These are phyloP conservation scores for Meghimatium bilineatum DNA, from an alignment of 2,888 invertebrate genomes.

Conservation along the genomic window DNA sequence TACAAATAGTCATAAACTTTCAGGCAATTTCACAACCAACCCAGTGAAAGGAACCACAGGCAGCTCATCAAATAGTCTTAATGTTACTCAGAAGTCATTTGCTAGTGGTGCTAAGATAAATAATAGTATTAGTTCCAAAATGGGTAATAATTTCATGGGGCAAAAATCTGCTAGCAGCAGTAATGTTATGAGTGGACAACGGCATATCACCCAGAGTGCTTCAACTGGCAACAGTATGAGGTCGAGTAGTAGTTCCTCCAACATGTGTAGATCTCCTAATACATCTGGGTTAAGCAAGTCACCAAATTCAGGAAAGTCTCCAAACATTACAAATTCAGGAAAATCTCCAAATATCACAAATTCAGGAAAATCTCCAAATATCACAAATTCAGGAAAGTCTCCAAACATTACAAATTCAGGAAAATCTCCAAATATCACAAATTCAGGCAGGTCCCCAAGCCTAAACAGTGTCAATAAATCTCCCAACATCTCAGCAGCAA, in stretches of 20 bases:
- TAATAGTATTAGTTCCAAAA: slow-evolving; percentile 25
- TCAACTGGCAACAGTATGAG: neutral
- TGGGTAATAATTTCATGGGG: slow-evolving; percentile 13
- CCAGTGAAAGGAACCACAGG: slow-evolving; percentile 34
- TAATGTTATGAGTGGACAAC: slow-evolving; percentile 36
- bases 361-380: slow-evolving; percentile 26
- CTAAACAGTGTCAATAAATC: slow-evolving; percentile 38
- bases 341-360: slow-evolving; percentile 24
- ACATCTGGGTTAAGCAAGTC: slow-evolving; percentile 40
- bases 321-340: slow-evolving; percentile 30
- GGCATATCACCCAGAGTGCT: slow-evolving; percentile 25
- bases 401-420: slow-evolving; percentile 39
- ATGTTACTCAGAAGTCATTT: slow-evolving; percentile 27
- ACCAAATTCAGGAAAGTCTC: slow-evolving; percentile 42
- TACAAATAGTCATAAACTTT: slow-evolving; percentile 33
- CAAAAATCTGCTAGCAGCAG: slow-evolving; percentile 16
- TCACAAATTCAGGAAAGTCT: slow-evolving; percentile 33
- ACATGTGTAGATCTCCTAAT: slow-evolving; percentile 34
- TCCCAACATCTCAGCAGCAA: slow-evolving; percentile 34
- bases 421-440: slow-evolving; percentile 40
- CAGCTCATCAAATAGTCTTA: slow-evolving; percentile 39
- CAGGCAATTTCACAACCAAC: slow-evolving; percentile 19
- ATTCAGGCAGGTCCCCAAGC: slow-evolving; percentile 36
- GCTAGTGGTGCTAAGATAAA: slow-evolving; percentile 31
- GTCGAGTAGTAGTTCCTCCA: slow-evolving; percentile 17